Base-by-base conservation (phyloP, 1,140 invertebrate genomes). In the Physella acuta region DNA sequence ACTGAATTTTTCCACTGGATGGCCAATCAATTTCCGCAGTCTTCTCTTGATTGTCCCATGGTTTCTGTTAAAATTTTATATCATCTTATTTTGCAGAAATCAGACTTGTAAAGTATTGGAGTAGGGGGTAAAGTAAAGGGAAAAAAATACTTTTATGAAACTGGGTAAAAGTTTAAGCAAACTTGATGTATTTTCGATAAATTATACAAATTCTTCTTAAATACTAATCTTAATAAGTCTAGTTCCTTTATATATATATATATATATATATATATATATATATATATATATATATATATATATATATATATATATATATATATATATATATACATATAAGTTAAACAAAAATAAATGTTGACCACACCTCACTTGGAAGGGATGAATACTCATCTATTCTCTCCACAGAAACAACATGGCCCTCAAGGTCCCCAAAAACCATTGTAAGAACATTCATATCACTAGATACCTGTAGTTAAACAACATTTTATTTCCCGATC, bases 361-460 rank as follows among this genome's bases (percentile, higher is more conserved):
- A n/a, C n/a, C 33, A 2, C 33, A 78, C 86, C 76, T 88, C 87
- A 30, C 78, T 79, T 65, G 88, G 85, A 0, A 92, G 92, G 82
- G 95, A 92, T 0, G 92, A 90, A 79, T 97, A 98, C 79, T 98
- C 95, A 81, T 94, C 94, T 73, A 98, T 94, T 81, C 96, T 89
- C 84, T 98, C 96, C 0, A 98, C 94, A 3, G 94, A 94, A 0
- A 98, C 95, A 71, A 98, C 95, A 80, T 97, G 97, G 0, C 94
- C 97, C 87, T 98, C 95, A 24, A 98, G 91, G 33, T 64, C 49
- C 17, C 62, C 62, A 36, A 64, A 64, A 11, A 52, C 36, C 11
- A 61, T 61, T 2, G 59, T 61, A 36, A 61, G 37, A 17, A 61
- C 26, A 39, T 61, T 61, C 59, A 61, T 61, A 28, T 61, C 59